Conservation (phyloP, 2,113 vertebrate genomes). For the Orycteropus afer region DNA sequence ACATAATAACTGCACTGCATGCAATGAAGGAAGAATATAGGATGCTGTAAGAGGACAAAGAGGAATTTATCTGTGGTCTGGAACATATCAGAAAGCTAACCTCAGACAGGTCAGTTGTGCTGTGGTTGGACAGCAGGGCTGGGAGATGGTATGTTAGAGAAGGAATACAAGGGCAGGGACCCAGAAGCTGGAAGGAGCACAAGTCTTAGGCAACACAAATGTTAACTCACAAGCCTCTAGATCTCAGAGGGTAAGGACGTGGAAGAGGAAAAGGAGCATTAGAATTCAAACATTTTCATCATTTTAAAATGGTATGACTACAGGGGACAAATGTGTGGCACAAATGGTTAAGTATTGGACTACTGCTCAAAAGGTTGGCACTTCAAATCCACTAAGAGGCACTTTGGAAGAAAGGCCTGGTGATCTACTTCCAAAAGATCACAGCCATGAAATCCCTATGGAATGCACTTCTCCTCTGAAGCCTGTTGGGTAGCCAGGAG, state of each 20-base stretch:
- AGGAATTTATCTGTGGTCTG: not conserved
- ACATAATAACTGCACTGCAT: not conserved
- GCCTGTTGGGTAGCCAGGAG: too few species aligned
- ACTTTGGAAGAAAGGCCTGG: too few species aligned
- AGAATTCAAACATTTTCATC: slow-evolving; percentile 22
- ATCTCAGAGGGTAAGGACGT: not conserved
- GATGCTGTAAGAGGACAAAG: not conserved
- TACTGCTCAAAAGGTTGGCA: too few species aligned
- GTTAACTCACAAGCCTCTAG: not conserved
- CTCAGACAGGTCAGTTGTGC: not conserved
- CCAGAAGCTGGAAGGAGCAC: not conserved
- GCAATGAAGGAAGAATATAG: not conserved
- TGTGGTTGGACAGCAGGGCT: not conserved
- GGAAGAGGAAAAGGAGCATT: not conserved
- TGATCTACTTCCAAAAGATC: too few species aligned
- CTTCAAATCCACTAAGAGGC: too few species aligned
- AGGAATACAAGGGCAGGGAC: not conserved
- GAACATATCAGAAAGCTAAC: not conserved
- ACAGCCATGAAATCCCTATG: too few species aligned
- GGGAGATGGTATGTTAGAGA: not conserved
- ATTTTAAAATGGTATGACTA: not conserved
- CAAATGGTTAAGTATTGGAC: too few species aligned
- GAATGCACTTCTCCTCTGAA: too few species aligned
- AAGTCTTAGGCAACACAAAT: not conserved
- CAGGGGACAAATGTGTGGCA: not conserved